Percentiles rank a stretch among this genome's conserved stretches.
phyloP scores from a whole-genome alignment of 2,888 invertebrate species.

The Scaptomyza flava region DNA sequence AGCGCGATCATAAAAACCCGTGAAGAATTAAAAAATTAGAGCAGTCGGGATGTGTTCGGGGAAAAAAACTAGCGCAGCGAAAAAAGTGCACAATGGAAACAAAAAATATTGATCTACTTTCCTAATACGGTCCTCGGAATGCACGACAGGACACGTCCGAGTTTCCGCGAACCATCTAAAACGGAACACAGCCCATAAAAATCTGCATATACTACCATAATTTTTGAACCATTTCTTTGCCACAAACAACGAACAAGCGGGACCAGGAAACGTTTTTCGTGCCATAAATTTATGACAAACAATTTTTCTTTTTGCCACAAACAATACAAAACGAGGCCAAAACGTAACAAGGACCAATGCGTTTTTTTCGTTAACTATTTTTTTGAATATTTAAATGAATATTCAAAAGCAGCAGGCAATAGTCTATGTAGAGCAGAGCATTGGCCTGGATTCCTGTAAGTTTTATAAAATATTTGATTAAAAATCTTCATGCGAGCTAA shows the following conservation, averaged over 20 bases:
- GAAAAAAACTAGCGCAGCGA: slow-evolving; percentile 75
- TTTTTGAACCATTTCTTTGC: slow-evolving; percentile 54
- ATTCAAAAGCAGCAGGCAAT: too few relatives aligned
- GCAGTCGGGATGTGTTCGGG: slow-evolving; percentile 66
- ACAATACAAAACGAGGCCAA: slow-evolving; percentile 21
- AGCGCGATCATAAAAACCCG: slow-evolving; percentile 64
- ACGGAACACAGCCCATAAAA: slow-evolving; percentile 68
- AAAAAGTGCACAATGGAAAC: slow-evolving; percentile 68
- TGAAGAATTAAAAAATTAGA: slow-evolving; percentile 81
- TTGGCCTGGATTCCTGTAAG: too few relatives aligned
- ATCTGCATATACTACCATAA: slow-evolving; percentile 69
- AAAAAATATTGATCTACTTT: slow-evolving; percentile 83
- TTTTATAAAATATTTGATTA: too few relatives aligned
- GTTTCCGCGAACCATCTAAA: slow-evolving; percentile 54
- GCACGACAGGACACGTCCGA: slow-evolving; percentile 67
- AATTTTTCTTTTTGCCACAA: not conserved
- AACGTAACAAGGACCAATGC: slow-evolving; percentile 2
- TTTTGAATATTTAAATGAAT: too few relatives aligned
- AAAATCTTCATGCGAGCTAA: too few relatives aligned
- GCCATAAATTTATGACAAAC: slow-evolving; percentile 72
- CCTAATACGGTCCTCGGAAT: slow-evolving; percentile 68
- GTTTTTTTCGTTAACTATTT: slow-evolving; percentile 5
- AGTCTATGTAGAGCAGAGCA: too few relatives aligned
- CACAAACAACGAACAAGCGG: slow-evolving; percentile 54
- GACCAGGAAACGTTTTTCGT: slow-evolving; percentile 55